These are phyloP conservation scores for Ancistrus triradiatus DNA, from an alignment of 2,113 vertebrate genomes.

Conservation along the genomic window DNA sequence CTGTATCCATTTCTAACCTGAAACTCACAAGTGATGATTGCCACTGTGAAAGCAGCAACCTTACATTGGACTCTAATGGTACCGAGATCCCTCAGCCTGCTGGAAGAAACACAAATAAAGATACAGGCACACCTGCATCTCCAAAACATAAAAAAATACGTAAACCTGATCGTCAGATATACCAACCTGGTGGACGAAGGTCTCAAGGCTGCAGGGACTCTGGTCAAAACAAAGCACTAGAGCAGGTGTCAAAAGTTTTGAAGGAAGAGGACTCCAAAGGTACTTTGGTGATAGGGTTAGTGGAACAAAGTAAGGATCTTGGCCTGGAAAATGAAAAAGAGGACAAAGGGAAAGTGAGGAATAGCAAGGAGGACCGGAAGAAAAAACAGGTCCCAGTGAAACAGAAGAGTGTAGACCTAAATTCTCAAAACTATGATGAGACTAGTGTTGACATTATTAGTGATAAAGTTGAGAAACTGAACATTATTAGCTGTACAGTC, in stretches of 20 bases:
- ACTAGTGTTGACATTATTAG: conserved; percentile 59
- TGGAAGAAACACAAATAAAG: conserved; percentile 8
- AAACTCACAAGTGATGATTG: conserved; percentile 13
- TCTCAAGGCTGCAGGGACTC: conserved; percentile 58
- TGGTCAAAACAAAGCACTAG: conserved; percentile 49
- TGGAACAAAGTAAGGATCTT: conserved; percentile 36
- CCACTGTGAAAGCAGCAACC: neutral
- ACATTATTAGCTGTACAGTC: conserved; percentile 58
- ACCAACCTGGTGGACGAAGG: conserved; percentile 86
- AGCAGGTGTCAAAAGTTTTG: conserved; percentile 41
- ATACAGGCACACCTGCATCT: conserved; percentile 40
- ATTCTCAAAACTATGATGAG: neutral
- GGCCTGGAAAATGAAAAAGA: neutral
- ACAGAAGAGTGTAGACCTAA: conserved; percentile 26
- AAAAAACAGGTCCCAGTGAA: conserved; percentile 36
- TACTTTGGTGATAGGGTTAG: no score
- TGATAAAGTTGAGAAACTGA: conserved; percentile 72
- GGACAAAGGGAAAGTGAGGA: conserved; percentile 36
- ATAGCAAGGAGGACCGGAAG: conserved; percentile 39
- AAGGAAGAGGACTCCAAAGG: conserved; percentile 44
- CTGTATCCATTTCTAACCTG: neutral
- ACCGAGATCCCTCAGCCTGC: neutral
- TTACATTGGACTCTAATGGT: neutral
- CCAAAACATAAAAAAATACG: conserved; percentile 73
- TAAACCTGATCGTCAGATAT: conserved; percentile 91